Conservation (phyloP, 2,797 vertebrate genomes). For the Nannoperca australis region DNA sequence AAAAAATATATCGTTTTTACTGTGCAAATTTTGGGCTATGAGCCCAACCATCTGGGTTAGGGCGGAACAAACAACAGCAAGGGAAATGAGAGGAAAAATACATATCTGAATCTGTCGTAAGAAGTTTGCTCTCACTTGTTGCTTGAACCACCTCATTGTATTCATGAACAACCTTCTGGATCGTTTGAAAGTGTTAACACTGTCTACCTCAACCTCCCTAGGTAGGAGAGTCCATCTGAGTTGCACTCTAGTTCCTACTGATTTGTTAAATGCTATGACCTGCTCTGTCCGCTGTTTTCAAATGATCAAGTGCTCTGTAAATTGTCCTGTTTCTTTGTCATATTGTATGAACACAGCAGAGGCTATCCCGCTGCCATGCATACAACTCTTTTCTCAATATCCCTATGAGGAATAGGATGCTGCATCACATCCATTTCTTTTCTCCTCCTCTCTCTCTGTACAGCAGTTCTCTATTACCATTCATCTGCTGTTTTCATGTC, state of each 20-base stretch:
- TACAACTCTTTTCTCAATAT: constrained; percentile 37
- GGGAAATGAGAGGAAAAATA: constrained; percentile 40
- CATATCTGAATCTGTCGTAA: constrained; percentile 43
- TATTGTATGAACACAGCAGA: constrained; percentile 49
- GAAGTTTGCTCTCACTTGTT: constrained; percentile 41
- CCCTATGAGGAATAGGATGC: constrained; percentile 54
- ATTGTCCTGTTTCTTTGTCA: constrained; percentile 49
- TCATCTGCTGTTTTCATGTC: constrained; percentile 79
- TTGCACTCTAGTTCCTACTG: constrained; percentile 22
- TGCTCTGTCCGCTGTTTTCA: constrained; percentile 49
- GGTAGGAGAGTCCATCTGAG: constrained; percentile 17
- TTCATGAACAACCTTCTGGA: constrained; percentile 2
- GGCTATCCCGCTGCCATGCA: constrained; percentile 55
- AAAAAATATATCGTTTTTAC: no score
- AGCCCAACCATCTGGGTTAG: constrained; percentile 76
- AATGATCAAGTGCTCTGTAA: constrained; percentile 57
- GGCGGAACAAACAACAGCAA: constrained; percentile 42
- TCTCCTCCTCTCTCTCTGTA: constrained; percentile 43
- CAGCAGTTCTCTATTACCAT: constrained; percentile 76
- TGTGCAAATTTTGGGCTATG: constrained; percentile 57
- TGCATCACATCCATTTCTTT: constrained; percentile 49
- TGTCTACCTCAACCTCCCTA: neutral
- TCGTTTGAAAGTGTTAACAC: neutral
- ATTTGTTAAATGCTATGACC: constrained; percentile 44
- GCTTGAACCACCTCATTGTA: constrained; percentile 1